These are phyloP conservation scores for Calyptomena viridis DNA, from an alignment of 2,113 vertebrate genomes.

Conservation along the genomic window DNA sequence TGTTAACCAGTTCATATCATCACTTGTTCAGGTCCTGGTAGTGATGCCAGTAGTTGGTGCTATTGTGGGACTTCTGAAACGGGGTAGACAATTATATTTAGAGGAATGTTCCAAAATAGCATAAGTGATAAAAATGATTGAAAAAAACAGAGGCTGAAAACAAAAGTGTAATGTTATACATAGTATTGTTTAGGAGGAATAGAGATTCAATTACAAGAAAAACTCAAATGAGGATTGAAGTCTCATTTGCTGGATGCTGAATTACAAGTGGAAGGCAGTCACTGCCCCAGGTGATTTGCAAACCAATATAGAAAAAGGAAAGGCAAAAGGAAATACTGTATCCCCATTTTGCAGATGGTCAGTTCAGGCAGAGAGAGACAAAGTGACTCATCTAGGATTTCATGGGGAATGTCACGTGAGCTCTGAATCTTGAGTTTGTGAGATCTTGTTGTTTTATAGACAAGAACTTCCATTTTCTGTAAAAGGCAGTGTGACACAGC, in stretches of 20 bases:
- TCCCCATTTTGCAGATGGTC: background rate
- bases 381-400: background rate
- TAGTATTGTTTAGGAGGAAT: background rate
- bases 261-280: background rate
- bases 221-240: background rate
- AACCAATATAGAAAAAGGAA: background rate
- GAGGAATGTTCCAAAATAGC: background rate
- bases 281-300: background rate
- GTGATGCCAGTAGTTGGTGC: background rate
- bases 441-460: background rate
- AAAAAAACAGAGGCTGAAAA: background rate
- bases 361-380: background rate
- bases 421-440: background rate
- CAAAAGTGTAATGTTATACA: background rate
- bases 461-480: background rate
- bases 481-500: background rate
- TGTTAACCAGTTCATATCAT: background rate
- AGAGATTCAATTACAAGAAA: background rate
- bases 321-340: background rate
- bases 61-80: background rate
- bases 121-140: background rate
- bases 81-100: background rate
- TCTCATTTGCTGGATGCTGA: background rate
- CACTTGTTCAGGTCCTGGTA: background rate
- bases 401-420: background rate